phyloP scores from a whole-genome alignment of 1,140 invertebrate species.

The Drosophila micromelanica region DNA sequence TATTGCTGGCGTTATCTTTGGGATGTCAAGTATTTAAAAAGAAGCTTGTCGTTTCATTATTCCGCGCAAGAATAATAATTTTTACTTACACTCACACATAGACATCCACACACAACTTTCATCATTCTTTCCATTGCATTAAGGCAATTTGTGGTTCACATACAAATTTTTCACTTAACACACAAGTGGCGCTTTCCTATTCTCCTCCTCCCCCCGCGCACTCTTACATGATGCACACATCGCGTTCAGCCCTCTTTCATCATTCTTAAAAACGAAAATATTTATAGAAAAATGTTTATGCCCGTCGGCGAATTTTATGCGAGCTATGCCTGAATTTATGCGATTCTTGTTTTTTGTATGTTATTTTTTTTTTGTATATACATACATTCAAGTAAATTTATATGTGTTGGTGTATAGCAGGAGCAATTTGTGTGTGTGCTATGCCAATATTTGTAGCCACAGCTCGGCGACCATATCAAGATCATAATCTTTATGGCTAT shows the following conservation, averaged over 20 bases:
- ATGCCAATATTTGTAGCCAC: slow-evolving; percentile 49
- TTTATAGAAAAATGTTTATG: slow-evolving; percentile 56
- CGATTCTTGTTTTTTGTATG: slow-evolving; percentile 23
- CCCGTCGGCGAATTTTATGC: slow-evolving; percentile 50
- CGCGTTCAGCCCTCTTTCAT: slow-evolving; percentile 37
- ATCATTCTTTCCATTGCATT: slow-evolving; percentile 41
- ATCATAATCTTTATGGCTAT: slow-evolving; percentile 63
- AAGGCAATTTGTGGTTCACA: slow-evolving; percentile 45
- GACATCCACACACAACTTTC: background rate
- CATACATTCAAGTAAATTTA: slow-evolving; percentile 14
- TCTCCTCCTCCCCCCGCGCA: background rate
- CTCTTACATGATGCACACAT: background rate
- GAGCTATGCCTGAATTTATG: slow-evolving; percentile 56
- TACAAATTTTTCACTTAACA: slow-evolving; percentile 46
- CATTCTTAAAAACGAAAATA: slow-evolving; percentile 53
- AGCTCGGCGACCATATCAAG: slow-evolving; percentile 48
- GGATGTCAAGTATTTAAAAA: background rate
- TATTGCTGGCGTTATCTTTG: too few relatives aligned
- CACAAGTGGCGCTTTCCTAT: slow-evolving; percentile 21
- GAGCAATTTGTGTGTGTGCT: slow-evolving; percentile 42
- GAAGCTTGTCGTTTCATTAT: background rate
- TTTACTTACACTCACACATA: background rate
- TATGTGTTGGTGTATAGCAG: slow-evolving; percentile 3
- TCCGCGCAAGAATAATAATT: background rate
- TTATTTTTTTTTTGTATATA: slow-evolving; percentile 3